Evolutionary conservation across 2,888 invertebrate genomes (phyloP).

Genomic region (Ornithoptera alexandrae): DNA sequence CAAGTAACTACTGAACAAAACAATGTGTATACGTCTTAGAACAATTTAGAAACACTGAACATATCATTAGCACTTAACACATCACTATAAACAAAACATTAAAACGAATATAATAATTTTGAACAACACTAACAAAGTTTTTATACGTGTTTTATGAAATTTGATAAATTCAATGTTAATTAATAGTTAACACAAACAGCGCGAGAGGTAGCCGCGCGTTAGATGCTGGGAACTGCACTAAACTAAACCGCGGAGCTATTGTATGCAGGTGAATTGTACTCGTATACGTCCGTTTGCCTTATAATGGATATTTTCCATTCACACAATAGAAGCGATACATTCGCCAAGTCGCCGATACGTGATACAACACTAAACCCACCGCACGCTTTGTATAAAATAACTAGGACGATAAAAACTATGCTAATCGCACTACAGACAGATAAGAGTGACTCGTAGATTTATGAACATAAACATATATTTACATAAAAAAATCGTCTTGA

Average conservation of each 20-base stretch:
- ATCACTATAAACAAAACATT: background rate
- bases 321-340: constrained; percentile 65
- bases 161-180: constrained; percentile 7
- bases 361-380: constrained; percentile 35
- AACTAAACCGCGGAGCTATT: constrained; percentile 70
- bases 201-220: constrained; percentile 65
- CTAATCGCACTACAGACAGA: constrained; percentile 57
- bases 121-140: background rate
- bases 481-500: no score
- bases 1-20: constrained; percentile 12
- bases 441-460: constrained; percentile 32
- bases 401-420: constrained; percentile 33
- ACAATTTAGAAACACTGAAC: constrained; percentile 7
- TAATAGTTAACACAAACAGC: constrained; percentile 29
- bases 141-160: background rate
- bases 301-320: constrained; percentile 75
- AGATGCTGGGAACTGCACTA: constrained; percentile 73
- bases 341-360: constrained; percentile 41
- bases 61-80: constrained; percentile 12
- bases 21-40: constrained; percentile 1
- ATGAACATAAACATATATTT: no score
- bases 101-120: background rate
- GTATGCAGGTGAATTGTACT: constrained; percentile 77
- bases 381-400: constrained; percentile 31
- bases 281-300: constrained; percentile 60